Conservation (phyloP, 2,888 invertebrate species). For the Harpalus rubripes region DNA sequence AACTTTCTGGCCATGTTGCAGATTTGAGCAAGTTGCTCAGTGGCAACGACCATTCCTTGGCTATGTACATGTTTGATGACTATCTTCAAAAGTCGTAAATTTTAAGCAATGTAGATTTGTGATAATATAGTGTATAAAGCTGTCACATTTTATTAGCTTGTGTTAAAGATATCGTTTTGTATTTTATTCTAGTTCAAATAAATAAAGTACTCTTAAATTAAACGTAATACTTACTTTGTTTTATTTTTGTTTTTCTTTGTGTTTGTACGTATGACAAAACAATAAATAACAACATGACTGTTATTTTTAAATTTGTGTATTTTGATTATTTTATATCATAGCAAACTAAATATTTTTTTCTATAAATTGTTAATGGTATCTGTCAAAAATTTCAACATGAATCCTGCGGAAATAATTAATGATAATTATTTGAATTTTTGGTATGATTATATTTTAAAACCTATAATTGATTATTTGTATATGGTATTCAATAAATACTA, state of each 20-base stretch:
- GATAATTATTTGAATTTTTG: conserved; percentile 55
- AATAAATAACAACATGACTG: too few relatives aligned
- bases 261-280: conserved; percentile 5
- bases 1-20: conserved; percentile 85
- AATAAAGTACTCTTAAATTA: conserved; percentile 54
- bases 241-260: conserved; percentile 26
- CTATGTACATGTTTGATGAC: conserved; percentile 88
- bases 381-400: conserved; percentile 51
- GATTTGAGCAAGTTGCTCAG: conserved; percentile 85
- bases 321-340: background rate
- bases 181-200: conserved; percentile 65
- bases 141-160: conserved; percentile 56
- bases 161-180: conserved; percentile 58
- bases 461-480: conserved; percentile 22
- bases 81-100: conserved; percentile 76
- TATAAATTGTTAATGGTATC: conserved; percentile 17
- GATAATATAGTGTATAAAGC: conserved; percentile 25
- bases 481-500: conserved; percentile 29
- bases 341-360: conserved; percentile 20
- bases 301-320: too few relatives aligned
- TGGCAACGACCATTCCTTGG: conserved; percentile 82
- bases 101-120: conserved; percentile 43
- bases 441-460: conserved; percentile 47
- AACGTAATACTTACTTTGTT: background rate
- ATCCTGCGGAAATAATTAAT: conserved; percentile 1